These are phyloP conservation scores for Ailuropoda melanoleuca DNA, from an alignment of 2,113 vertebrate genomes.

Conservation along the genomic window DNA sequence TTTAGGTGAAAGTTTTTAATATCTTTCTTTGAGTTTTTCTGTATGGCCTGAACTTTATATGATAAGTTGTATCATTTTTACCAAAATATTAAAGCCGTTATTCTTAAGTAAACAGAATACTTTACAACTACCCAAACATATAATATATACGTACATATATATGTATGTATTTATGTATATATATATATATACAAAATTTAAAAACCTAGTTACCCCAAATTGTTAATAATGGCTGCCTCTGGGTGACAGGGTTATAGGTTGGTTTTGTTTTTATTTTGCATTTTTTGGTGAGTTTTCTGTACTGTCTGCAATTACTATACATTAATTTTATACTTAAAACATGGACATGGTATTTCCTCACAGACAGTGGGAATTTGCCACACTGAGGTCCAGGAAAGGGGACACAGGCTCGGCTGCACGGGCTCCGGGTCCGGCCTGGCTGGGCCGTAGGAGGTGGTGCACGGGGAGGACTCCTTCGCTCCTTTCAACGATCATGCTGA, in stretches of 20 bases:
- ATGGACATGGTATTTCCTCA: background rate
- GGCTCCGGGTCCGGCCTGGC: fast-evolving
- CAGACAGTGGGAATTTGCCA: background rate
- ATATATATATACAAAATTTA: background rate
- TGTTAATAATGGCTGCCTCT: background rate
- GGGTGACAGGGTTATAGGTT: no score
- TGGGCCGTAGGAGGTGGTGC: background rate
- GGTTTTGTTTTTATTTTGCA: background rate
- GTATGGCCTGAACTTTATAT: background rate
- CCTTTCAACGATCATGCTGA: background rate
- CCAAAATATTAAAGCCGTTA: constrained; percentile 5
- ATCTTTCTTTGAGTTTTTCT: background rate
- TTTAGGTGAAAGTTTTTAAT: background rate
- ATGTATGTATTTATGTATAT: background rate
- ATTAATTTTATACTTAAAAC: background rate
- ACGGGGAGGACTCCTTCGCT: background rate
- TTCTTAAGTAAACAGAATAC: background rate
- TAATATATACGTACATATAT: background rate
- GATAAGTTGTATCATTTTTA: background rate
- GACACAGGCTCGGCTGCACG: background rate
- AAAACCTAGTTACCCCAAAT: background rate
- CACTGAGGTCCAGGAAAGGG: background rate
- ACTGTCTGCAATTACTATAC: no score
- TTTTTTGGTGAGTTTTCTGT: background rate
- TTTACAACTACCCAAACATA: background rate